Base-by-base conservation (phyloP, 2,888 invertebrate species). In the Dorcus hopei region DNA sequence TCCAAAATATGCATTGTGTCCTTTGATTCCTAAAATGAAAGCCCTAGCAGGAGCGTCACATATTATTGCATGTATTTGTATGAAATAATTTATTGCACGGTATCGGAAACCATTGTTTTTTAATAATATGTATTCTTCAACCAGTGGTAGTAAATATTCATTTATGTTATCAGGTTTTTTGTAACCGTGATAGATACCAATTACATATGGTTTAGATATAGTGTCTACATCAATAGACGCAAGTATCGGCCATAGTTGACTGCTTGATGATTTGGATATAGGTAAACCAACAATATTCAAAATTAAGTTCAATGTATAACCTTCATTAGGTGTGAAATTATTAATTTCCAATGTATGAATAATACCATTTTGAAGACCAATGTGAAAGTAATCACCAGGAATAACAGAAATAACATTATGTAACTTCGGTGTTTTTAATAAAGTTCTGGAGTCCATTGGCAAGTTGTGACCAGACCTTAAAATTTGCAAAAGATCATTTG, bases 41-140 rank as follows among this genome's bases (percentile, higher is more conserved):
- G 66, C 53, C 42, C 63, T 54, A n/a, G 69, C 71, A 48, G 68
- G 69, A 33, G 65, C 58, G 64, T 70, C 70, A 61, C 69, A 70
- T 19, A 68, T 65, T n/a, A 55, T n/a, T 39, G 38, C 40, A 9
- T 39, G 40, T 16, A 14, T 14, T 14, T 14, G 14, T 14, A 14
- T 14, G 14, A 1, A 14, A 14, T 14, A 14, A 14, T 14, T 14
- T 14, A 14, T 14, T 14, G 14, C 14, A 14, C 1, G 14, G 14
- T 14, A 14, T 14, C 14, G 14, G 14, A 14, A 26, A 16, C 14
- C 33, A 23, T 52, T 14, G 8, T 47, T 47, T 39, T 33, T 38
- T 50, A 49, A 23, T 47, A 38, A 9, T 49, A 33, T 14, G 11
- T 14, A 38, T 48, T 53, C 51, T n/a, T 38, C 39, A 8, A 54